These are phyloP conservation scores for Xylota segnis DNA, from an alignment of 2,888 invertebrate genomes.

Conservation along the genomic window DNA sequence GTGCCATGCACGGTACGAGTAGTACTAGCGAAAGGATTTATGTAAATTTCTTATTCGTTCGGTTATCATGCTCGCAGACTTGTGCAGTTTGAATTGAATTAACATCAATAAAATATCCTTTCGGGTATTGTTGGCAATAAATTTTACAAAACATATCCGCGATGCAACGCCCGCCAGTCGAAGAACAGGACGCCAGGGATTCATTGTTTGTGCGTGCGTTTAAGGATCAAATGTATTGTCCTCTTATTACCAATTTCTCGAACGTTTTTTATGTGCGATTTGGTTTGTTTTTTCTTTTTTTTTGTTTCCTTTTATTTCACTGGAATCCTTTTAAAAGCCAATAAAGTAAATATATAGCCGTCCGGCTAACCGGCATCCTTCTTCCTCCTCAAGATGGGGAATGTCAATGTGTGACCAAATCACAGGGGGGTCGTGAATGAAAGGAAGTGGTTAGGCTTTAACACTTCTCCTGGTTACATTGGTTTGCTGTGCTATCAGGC, in stretches of 20 bases:
- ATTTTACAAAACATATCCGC: slow-evolving; percentile 41
- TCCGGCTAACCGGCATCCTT: slow-evolving; percentile 32
- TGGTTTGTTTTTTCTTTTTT: slow-evolving; percentile 11
- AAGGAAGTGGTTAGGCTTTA: background rate
- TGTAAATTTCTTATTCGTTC: slow-evolving; percentile 64
- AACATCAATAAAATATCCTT: slow-evolving; percentile 81
- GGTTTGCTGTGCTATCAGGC: too few relatives aligned
- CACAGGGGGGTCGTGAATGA: slow-evolving; percentile 12
- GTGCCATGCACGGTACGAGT: background rate
- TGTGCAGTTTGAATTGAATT: slow-evolving; percentile 81
- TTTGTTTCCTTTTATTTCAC: slow-evolving; percentile 38
- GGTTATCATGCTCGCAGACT: slow-evolving; percentile 48
- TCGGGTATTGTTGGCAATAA: slow-evolving; percentile 63
- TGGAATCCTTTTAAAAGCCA: slow-evolving; percentile 54
- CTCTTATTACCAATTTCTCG: slow-evolving; percentile 37
- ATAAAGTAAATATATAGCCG: slow-evolving; percentile 43
- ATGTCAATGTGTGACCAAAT: background rate
- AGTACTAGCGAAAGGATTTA: slow-evolving; percentile 67
- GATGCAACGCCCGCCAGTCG: too few relatives aligned
- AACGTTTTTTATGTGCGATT: slow-evolving; percentile 41
- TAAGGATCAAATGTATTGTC: slow-evolving; percentile 28
- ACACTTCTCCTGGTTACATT: too few relatives aligned
- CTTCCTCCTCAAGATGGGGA: slow-evolving; percentile 5
- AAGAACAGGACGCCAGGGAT: background rate
- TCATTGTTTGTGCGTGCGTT: background rate